Base-by-base conservation (phyloP, 2,113 vertebrate genomes). In the Amphiprion percula region DNA sequence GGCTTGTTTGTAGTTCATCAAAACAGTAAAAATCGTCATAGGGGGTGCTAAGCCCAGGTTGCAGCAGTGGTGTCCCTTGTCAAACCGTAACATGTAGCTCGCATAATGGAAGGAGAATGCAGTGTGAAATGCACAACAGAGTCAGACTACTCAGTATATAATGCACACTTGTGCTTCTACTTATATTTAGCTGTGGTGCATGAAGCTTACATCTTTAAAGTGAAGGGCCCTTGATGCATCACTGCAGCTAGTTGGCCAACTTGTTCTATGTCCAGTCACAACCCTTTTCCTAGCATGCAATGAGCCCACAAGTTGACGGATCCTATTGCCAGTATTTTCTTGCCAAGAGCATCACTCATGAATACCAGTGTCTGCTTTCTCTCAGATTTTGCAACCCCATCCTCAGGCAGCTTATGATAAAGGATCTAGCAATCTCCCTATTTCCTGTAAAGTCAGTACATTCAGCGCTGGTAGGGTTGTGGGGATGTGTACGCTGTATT, bases 401-500 rank as follows among this genome's bases (percentile, higher is more conserved):
- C 74, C 65, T 67, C 12, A 0, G 81, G 67, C 68, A 24, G 59
- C 19, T 72, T 49, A 26, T 59, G 47, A 83, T 84, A 80, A 83
- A 87, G 81, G 39, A 68, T 78, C 16, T 46, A 28, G 39, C 61
- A 75, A 55, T 83, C 85, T 88, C 37, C 50, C 10, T 21, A 76
- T 84, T 89, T 82, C 86, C 74, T 87, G 74, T 68, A 46, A 61
- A 79, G 75, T 68, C 70, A 10, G 58, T 71, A 60, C 39, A 46
- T 66, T 58, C 16, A 54, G 50, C 30, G 71, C 82, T 76, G 68
- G 63, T 77, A 82, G 82, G 47, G 41, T 69, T 75, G 67, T 49
- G 60, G 67, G 67, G 63, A 86, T 86, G 83, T 83, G 68, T 74
- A 53, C 68, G 75, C 65, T 80, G 69, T 87, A 67, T 90, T 92